phyloP scores from a whole-genome alignment of 2,113 vertebrate species.

The Cololabis saira region DNA sequence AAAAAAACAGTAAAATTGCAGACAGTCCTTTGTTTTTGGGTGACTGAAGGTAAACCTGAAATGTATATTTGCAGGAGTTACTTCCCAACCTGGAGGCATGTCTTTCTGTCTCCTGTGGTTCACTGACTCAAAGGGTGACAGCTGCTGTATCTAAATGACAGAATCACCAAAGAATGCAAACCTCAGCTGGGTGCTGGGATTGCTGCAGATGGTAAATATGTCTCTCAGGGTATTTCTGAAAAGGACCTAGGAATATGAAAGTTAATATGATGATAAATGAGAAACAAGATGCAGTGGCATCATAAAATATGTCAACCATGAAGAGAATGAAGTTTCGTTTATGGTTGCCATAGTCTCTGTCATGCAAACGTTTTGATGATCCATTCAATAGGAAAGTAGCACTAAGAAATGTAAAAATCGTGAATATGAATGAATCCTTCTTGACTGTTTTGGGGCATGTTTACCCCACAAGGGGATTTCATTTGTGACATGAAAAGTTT shows the following conservation, averaged over 20 bases:
- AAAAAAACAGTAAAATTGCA: slow-evolving; percentile 13
- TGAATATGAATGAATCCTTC: no score
- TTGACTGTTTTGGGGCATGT: no score
- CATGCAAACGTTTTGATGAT: no score
- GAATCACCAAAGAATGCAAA: slow-evolving; percentile 14
- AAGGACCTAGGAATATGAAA: neutral
- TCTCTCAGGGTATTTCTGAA: neutral
- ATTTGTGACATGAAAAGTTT: no score
- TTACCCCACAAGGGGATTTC: no score
- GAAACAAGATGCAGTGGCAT: neutral
- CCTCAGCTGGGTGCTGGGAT: neutral
- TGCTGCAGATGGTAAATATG: neutral
- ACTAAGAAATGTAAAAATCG: no score
- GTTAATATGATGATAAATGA: neutral
- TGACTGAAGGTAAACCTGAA: slow-evolving; percentile 4
- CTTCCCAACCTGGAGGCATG: slow-evolving; percentile 31
- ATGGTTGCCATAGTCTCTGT: no score
- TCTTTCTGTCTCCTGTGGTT: slow-evolving; percentile 25
- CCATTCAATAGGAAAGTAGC: no score
- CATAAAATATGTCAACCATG: no score
- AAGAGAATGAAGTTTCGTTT: no score
- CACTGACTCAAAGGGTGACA: slow-evolving; percentile 40
- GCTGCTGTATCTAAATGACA: slow-evolving; percentile 18
- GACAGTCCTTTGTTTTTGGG: neutral
- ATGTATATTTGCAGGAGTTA: slow-evolving; percentile 1